phyloP scores from a whole-genome alignment of 2,888 invertebrate species.

The Laspeyria flexula region DNA sequence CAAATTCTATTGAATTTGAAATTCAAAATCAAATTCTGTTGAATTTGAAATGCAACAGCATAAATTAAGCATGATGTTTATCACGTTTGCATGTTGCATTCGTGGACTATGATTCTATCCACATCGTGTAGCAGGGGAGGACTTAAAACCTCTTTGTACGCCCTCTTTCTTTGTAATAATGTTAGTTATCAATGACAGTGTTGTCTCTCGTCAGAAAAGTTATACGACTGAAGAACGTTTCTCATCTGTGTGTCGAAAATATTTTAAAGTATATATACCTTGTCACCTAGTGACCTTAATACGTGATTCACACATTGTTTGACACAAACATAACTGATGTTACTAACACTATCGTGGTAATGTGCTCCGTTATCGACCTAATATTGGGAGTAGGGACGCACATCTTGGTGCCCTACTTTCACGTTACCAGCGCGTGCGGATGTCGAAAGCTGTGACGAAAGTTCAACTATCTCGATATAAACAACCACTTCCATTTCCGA shows the following conservation, averaged over 20 bases:
- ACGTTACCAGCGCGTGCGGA: constrained; percentile 27
- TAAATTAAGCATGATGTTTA: no score
- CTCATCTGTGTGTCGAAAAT: background rate
- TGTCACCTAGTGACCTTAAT: constrained; percentile 5
- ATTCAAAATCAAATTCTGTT: no score
- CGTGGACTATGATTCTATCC: no score
- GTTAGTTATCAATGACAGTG: no score
- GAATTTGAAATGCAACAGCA: no score
- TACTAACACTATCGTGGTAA: constrained; percentile 16
- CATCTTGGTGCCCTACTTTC: constrained; percentile 51
- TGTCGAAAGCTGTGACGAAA: constrained; percentile 56
- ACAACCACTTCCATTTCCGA: constrained; percentile 16
- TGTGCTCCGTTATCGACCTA: constrained; percentile 22
- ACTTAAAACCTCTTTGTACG: no score
- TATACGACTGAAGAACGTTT: no score
- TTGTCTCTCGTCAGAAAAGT: no score
- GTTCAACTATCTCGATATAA: constrained; percentile 17
- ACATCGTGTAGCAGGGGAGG: no score
- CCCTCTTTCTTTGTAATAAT: no score
- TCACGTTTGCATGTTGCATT: no score
- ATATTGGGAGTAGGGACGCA: constrained; percentile 19
- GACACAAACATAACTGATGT: background rate
- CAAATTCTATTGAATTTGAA: no score
- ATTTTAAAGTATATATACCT: background rate
- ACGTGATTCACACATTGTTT: background rate